Base-by-base conservation (phyloP, 53 echinoderm and acorn worm genomes). In the Actinopyga echinites region DNA sequence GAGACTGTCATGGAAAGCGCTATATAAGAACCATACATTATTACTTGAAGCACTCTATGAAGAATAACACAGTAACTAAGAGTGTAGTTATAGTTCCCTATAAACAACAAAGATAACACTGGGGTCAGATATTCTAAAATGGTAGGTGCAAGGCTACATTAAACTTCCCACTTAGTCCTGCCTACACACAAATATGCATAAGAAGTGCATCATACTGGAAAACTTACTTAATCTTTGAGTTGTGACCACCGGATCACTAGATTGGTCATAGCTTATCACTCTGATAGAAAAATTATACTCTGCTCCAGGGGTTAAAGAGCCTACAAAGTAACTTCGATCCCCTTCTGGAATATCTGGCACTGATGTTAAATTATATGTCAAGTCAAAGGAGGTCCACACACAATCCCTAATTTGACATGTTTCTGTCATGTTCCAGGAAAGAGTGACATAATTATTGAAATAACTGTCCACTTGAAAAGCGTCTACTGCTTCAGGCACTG, bases 181-280 rank as follows among this genome's bases (percentile, higher is more conserved):
- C 49, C 3, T 49, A 2, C 49, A 13, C 3, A 15, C 3, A 49
- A 49, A 0, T 13, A 49, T 49, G 15, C 13, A 49, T 17, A 49
- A 49, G 49, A 6, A 13, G 17, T 49, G 49, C 3, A 15, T 49
- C 49, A 17, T 49, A 44, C 44, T 8, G 22, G 10, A 31, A 26
- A 71, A 71, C 71, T 71, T 42, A 71, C 71, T 42, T 20, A 71
- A 44, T 71, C 71, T 23, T 71, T 71, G 71, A 38, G 42, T 42
- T 5, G 71, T 21, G 5, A 0, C 8, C 44, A 7, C 37, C 13
- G 3, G 25, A 22, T 20, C 13, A 22, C 71, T 71, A 10, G 3
- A n/a, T 42, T 71, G 40, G 0, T 71, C 13, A 0, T 71, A 23
- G 44, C 71, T 71, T 5, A 20, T n/a, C 71, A 71, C 71, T 13